Conservation (phyloP, 2,797 vertebrate species). For the Sus cebifrons region DNA sequence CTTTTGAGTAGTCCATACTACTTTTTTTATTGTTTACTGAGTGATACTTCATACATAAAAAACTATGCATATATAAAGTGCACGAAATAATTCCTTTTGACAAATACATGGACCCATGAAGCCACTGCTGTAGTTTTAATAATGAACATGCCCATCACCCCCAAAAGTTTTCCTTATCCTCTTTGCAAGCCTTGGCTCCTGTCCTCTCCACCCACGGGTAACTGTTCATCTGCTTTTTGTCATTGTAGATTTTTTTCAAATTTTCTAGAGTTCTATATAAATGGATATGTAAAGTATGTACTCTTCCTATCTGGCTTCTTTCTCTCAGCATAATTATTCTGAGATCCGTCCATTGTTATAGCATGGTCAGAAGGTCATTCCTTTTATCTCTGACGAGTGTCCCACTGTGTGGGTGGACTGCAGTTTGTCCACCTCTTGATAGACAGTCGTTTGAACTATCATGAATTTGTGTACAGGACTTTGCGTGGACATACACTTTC, state of each 20-base stretch:
- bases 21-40: not conserved
- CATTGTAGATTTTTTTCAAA: not conserved
- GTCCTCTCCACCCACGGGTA: not conserved
- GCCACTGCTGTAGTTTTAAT: not conserved
- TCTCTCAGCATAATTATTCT: not conserved
- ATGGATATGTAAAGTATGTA: not conserved
- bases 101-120: not conserved
- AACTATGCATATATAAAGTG: not conserved
- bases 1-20: not conserved
- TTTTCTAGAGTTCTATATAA: not conserved
- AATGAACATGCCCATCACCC: no score
- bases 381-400: no score
- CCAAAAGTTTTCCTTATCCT: not conserved
- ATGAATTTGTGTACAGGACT: not conserved
- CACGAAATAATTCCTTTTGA: not conserved
- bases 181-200: not conserved
- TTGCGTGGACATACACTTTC: no score
- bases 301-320: not conserved
- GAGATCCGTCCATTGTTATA: not conserved
- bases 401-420: accelerated
- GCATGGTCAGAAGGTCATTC: accelerated
- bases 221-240: not conserved
- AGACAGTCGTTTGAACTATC: not conserved
- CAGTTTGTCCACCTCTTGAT: no score
- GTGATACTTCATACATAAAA: not conserved